Evolutionary conservation across 2,888 invertebrate species (phyloP), one percentile per base, ranked within the genome.

Genomic region (Pyrgus malvae): DNA sequence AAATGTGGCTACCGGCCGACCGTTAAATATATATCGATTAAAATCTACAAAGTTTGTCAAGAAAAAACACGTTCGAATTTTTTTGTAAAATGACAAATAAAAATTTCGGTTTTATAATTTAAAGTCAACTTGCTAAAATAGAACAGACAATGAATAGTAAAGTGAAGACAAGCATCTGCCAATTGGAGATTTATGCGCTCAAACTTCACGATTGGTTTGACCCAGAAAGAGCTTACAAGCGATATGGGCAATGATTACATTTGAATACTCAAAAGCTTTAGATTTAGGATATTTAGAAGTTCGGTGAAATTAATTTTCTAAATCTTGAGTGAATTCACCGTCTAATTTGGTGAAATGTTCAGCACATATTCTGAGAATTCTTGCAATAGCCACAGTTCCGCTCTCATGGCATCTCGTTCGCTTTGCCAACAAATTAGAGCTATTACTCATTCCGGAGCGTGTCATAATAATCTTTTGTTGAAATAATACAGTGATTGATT

Each of bases 401-500:
- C 48, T 46, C 53, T 21, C 45, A 23, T 45, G 53, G 31, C 45
- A 53, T 53, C 45, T 45, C 29, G 45, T 45, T 31, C 31, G 17
- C 29, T 69, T 61, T 67, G 64, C 71, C 62, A 69, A 67, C 67
- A 69, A 69, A 74, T 73, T 75, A 76, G 66, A 72, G 66, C 63
- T 66, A 69, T 68, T 70, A 69, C 72, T 76, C 68, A 69, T 59
- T 67, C 65, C 46, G 27, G 31, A 31, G 41, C 57, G 59, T 56
- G 64, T 70, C 66, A 69, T 72, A 70, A 70, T 72, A 69, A 70
- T 60, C 60, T 56, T 53, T 62, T 70, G 74, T 79, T 76, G 72
- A 73, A 79, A 80, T 70, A 77, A 74, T 66, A 68, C 70, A 63
- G 67, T 74, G 79, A 83, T 80, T 79, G 79, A 81, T 80, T n/a